Evolutionary conservation across 2,113 vertebrate genomes (phyloP).

Genomic region (Oryzias woworae): DNA sequence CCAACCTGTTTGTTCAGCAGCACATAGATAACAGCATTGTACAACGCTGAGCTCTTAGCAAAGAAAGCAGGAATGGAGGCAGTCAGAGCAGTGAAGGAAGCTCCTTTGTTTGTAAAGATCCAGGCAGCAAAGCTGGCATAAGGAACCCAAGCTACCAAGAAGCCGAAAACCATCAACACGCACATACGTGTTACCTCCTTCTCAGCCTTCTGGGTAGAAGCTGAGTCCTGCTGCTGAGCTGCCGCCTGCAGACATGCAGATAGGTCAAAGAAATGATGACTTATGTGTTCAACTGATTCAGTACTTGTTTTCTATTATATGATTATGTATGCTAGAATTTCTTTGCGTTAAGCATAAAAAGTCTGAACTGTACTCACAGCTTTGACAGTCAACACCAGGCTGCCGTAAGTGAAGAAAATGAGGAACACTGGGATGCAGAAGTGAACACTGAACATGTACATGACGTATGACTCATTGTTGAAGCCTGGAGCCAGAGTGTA

Average conservation of each 20-base stretch:
- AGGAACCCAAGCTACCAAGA: constrained; percentile 78
- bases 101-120: constrained; percentile 82
- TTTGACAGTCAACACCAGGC: constrained; percentile 79
- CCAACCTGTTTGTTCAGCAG: constrained; percentile 82
- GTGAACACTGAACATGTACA: constrained; percentile 78
- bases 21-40: constrained; percentile 75
- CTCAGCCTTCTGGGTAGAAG: constrained; percentile 81
- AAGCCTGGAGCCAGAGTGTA: constrained; percentile 78
- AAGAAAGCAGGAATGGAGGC: constrained; percentile 82
- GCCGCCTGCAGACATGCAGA: constrained; percentile 37
- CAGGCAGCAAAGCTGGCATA: constrained; percentile 75
- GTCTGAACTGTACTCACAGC: constrained; percentile 62
- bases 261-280: background rate
- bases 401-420: constrained; percentile 81
- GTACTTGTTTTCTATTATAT: background rate
- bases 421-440: constrained; percentile 70
- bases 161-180: constrained; percentile 80
- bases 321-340: no score
- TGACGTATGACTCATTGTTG: constrained; percentile 79
- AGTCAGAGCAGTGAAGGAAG: constrained; percentile 69
- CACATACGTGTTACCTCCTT: constrained; percentile 83
- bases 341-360: background rate
- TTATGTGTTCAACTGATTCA: background rate
- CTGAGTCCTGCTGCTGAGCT: constrained; percentile 81
- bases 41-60: constrained; percentile 82